phyloP scores from a whole-genome alignment of 2,797 vertebrate species.

The Notamacropus eugenii region DNA sequence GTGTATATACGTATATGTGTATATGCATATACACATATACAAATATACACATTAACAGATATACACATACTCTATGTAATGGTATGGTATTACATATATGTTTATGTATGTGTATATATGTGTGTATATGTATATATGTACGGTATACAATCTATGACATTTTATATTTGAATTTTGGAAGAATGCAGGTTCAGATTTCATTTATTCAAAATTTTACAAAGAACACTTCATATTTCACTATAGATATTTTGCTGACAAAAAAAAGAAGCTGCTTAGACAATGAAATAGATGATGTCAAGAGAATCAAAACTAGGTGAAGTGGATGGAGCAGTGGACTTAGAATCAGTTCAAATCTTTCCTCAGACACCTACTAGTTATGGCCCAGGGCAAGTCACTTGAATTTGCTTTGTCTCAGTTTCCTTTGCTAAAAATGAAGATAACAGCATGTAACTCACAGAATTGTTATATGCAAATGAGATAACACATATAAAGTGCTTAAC shows the following conservation, averaged over 20 bases:
- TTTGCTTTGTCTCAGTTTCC: neutral
- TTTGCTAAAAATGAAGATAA: neutral
- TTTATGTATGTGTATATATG: too few relatives aligned
- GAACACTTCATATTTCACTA: neutral
- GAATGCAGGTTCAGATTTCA: neutral
- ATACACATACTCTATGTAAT: too few relatives aligned
- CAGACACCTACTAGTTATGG: neutral
- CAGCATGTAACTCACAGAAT: neutral
- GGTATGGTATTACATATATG: too few relatives aligned
- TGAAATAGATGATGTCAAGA: too few relatives aligned
- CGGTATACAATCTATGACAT: neutral
- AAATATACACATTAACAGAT: too few relatives aligned
- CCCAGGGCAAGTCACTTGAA: neutral
- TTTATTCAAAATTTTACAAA: neutral
- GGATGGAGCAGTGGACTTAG: too few relatives aligned
- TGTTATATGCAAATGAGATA: neutral
- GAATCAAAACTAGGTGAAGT: too few relatives aligned
- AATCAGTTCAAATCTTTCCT: neutral
- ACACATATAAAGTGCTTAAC: neutral
- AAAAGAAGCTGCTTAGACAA: neutral
- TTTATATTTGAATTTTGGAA: neutral
- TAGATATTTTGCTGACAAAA: conserved; percentile 1
- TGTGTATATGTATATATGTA: neutral
- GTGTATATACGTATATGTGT: too few relatives aligned
- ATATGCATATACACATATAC: too few relatives aligned